These are phyloP conservation scores for Heliothis virescens DNA, from an alignment of 1,140 invertebrate species.

Conservation along the genomic window DNA sequence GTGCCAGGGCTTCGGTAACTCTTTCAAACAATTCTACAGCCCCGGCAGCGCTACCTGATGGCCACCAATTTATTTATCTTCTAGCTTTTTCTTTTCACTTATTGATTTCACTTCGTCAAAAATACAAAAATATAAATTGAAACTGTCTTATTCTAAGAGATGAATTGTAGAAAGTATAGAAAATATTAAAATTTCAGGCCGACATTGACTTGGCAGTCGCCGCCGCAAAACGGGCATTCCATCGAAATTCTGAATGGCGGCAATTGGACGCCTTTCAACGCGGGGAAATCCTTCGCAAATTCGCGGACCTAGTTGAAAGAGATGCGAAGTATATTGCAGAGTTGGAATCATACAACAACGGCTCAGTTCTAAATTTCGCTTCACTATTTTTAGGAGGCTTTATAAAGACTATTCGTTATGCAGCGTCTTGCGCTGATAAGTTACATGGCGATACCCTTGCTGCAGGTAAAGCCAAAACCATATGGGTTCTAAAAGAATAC, in stretches of 20 bases:
- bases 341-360: conserved; percentile 84
- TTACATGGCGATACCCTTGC: conserved; percentile 87
- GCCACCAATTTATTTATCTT: too few relatives aligned
- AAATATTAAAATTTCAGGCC: conserved; percentile 72
- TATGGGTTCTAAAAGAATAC: neutral
- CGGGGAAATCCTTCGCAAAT: conserved; percentile 82
- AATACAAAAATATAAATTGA: too few relatives aligned
- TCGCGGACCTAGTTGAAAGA: conserved; percentile 90
- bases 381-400: conserved; percentile 87
- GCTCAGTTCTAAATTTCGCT: conserved; percentile 84
- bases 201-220: conserved; percentile 93
- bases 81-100: too few relatives aligned
- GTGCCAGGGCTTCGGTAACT: too few relatives aligned
- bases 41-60: too few relatives aligned
- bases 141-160: too few relatives aligned
- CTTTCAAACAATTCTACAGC: too few relatives aligned
- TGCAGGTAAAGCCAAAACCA: conserved; percentile 50
- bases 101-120: too few relatives aligned
- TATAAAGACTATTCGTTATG: conserved; percentile 82
- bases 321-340: conserved; percentile 89
- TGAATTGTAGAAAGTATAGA: too few relatives aligned
- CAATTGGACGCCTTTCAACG: conserved; percentile 89
- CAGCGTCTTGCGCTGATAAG: conserved; percentile 88
- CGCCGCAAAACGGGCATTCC: conserved; percentile 91
- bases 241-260: conserved; percentile 90